Evolutionary conservation across 2,797 vertebrate genomes (phyloP).

Genomic region (Sebastes steindachneri): DNA sequence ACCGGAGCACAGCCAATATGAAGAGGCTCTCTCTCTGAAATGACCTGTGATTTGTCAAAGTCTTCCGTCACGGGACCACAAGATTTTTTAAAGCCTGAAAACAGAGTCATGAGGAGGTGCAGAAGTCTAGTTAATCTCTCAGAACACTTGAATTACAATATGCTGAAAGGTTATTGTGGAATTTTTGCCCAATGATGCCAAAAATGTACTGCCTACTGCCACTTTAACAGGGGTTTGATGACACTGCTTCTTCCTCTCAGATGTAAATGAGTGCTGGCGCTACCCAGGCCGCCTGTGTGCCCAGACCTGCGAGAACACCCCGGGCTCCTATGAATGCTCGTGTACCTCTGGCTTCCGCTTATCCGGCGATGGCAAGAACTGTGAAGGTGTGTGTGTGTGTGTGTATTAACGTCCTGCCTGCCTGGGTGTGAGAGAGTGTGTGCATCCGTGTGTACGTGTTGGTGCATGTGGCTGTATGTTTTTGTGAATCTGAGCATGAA

Average conservation of each 20-base stretch:
- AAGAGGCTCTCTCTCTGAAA: too few species aligned
- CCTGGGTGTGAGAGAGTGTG: slow-evolving; percentile 33
- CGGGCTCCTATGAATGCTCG: slow-evolving; percentile 92
- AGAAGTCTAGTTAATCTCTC: too few species aligned
- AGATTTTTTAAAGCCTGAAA: too few species aligned
- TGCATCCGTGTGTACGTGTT: slow-evolving; percentile 43
- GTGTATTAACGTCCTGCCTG: slow-evolving; percentile 37
- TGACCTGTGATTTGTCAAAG: too few species aligned
- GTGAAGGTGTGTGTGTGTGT: slow-evolving; percentile 70
- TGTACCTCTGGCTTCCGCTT: slow-evolving; percentile 92
- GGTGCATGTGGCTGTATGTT: slow-evolving; percentile 39
- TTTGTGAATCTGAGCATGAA: slow-evolving; percentile 46
- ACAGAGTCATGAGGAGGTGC: too few species aligned
- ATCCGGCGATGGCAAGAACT: slow-evolving; percentile 88
- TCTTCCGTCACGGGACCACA: rapidly evolving
- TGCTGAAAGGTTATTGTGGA: too few species aligned
- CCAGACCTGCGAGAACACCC: slow-evolving; percentile 96
- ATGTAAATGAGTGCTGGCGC: slow-evolving; percentile 96
- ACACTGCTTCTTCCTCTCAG: slow-evolving; percentile 77
- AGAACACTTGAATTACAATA: too few species aligned
- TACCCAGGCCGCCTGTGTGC: slow-evolving; percentile 93
- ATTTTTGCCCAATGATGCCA: too few species aligned
- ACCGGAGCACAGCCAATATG: too few species aligned
- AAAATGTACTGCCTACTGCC: too few species aligned
- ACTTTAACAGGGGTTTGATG: slow-evolving; percentile 19